Evolutionary conservation across 2,888 invertebrate species (phyloP).

Genomic region (Caenorhabditis imperialis): DNA sequence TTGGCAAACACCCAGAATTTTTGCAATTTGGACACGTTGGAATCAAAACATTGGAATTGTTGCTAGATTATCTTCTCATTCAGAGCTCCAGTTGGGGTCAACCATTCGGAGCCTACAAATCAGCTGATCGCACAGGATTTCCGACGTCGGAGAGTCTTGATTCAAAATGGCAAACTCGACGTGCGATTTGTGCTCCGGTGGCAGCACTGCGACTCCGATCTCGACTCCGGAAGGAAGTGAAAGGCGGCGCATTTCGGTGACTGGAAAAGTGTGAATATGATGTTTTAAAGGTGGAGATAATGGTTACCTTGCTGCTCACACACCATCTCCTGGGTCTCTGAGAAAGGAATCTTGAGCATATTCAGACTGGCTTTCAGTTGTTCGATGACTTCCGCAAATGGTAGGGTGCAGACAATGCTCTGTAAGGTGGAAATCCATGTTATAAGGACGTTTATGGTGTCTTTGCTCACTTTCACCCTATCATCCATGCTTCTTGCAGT

Average conservation of each 20-base stretch:
- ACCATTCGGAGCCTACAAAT: conserved; percentile 57
- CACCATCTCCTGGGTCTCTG: conserved; percentile 58
- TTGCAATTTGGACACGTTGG: conserved; percentile 24
- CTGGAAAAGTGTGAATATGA: too few species aligned
- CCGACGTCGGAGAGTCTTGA: conserved; percentile 60
- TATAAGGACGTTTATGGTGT: too few species aligned
- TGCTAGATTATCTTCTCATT: conserved; percentile 32
- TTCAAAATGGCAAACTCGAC: conserved; percentile 62
- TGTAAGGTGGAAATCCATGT: conserved; percentile 12
- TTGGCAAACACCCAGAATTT: conserved; percentile 27
- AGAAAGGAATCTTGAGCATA: conserved; percentile 57
- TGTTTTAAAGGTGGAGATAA: too few species aligned
- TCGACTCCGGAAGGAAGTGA: conserved; percentile 64
- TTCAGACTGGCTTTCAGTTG: conserved; percentile 57
- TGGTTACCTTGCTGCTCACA: conserved; percentile 62
- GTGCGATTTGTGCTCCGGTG: conserved; percentile 64
- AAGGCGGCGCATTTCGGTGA: conserved; percentile 61
- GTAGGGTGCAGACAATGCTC: conserved; percentile 60
- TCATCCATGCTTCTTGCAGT: conserved; percentile 49
- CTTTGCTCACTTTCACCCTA: conserved; percentile 43
- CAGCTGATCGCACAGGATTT: conserved; percentile 59
- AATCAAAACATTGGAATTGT: conserved; percentile 27
- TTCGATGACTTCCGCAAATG: conserved; percentile 56
- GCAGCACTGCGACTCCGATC: conserved; percentile 63
- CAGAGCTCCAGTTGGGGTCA: conserved; percentile 55